These are phyloP conservation scores for Synanthedon tipuliformis DNA, from an alignment of 2,888 invertebrate genomes.

Conservation along the genomic window DNA sequence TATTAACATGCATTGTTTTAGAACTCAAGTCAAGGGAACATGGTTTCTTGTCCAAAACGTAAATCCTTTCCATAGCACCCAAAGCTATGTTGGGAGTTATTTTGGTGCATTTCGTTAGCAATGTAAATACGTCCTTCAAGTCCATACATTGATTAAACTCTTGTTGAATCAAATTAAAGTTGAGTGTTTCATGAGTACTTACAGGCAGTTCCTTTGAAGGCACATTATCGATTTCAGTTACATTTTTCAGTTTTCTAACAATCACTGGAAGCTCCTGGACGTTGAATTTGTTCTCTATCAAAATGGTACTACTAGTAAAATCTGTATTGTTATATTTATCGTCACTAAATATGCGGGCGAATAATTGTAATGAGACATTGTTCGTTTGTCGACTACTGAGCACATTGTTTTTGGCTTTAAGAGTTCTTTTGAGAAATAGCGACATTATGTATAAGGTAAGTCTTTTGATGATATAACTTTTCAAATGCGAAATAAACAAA, in stretches of 20 bases:
- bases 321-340: conserved; percentile 37
- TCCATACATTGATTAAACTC: conserved; percentile 57
- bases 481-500: background rate
- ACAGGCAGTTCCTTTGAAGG: conserved; percentile 15
- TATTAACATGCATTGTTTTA: conserved; percentile 32
- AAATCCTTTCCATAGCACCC: conserved; percentile 60
- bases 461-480: background rate
- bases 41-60: conserved; percentile 46
- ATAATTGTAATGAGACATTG: conserved; percentile 1
- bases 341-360: conserved; percentile 31
- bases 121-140: conserved; percentile 52
- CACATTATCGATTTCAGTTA: conserved; percentile 35
- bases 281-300: conserved; percentile 75
- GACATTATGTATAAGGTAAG: conserved; percentile 25
- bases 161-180: conserved; percentile 50
- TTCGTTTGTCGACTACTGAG: conserved; percentile 18
- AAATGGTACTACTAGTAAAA: conserved; percentile 58
- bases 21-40: conserved; percentile 16
- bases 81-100: conserved; percentile 63
- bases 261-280: conserved; percentile 77
- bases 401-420: conserved; percentile 35
- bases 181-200: conserved; percentile 29
- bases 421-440: conserved; percentile 37
- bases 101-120: conserved; percentile 59
- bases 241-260: conserved; percentile 62